Percentiles rank a stretch among this genome's conserved stretches.
These are phyloP conservation scores for Corynorhinus townsendii DNA, from an alignment of 2,113 vertebrate genomes.

Conservation along the genomic window DNA sequence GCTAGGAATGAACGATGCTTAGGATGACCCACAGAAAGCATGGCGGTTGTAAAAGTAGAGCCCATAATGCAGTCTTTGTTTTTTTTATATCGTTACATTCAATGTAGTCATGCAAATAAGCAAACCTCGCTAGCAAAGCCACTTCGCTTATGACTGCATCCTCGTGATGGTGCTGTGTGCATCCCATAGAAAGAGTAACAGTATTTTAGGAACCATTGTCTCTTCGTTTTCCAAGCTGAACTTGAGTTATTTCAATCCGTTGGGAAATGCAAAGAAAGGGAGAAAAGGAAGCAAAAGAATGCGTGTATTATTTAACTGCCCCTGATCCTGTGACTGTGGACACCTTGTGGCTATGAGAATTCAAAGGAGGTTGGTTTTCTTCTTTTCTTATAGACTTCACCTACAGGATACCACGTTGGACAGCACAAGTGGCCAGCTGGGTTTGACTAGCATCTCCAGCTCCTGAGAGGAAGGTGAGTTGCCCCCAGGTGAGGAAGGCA, in stretches of 20 bases:
- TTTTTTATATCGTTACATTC: background rate
- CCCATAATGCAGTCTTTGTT: conserved; percentile 8
- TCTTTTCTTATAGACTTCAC: background rate
- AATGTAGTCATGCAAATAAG: conserved; percentile 18
- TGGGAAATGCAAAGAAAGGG: background rate
- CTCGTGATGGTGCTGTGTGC: background rate
- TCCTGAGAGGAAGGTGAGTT: background rate
- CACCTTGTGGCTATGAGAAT: background rate
- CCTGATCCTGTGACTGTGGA: background rate
- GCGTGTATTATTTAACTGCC: background rate
- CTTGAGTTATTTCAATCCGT: background rate
- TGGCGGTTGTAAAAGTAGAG: background rate
- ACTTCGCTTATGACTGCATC: background rate
- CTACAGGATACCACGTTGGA: background rate
- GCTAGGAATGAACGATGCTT: background rate
- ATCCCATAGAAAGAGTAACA: background rate
- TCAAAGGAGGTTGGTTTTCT: background rate
- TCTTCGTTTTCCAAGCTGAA: conserved; percentile 32
- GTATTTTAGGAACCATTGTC: background rate
- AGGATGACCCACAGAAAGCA: conserved; percentile 7
- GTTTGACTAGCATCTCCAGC: background rate
- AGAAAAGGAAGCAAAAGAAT: background rate
- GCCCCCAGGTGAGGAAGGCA: background rate
- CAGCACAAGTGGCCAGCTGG: background rate
- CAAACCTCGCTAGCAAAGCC: background rate